A percentile compares a stretch with the other conserved stretches of the same genome.
These are phyloP conservation scores for Athene cunicularia DNA, from an alignment of 2,113 vertebrate species.

Conservation along the genomic window DNA sequence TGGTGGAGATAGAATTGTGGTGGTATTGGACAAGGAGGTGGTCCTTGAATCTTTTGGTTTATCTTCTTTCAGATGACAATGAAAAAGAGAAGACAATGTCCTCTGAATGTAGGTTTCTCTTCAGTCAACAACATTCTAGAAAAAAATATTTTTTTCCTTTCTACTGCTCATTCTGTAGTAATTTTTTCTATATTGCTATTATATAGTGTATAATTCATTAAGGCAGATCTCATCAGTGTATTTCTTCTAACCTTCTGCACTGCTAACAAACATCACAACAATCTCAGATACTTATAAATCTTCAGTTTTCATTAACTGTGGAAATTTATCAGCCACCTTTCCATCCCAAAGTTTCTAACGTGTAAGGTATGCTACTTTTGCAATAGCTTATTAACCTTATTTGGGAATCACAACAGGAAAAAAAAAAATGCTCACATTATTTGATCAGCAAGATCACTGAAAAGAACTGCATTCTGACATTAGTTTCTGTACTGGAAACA, in stretches of 20 bases:
- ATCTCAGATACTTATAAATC: neutral
- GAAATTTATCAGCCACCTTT: neutral
- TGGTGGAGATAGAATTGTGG: neutral
- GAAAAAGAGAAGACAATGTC: neutral
- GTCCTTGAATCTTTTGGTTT: neutral
- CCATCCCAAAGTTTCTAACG: neutral
- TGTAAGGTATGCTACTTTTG: neutral
- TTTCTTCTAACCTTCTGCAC: neutral
- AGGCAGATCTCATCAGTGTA: neutral
- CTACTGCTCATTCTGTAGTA: neutral
- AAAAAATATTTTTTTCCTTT: neutral
- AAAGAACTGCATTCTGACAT: neutral
- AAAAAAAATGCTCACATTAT: neutral
- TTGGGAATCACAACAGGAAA: neutral
- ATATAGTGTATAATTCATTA: neutral
- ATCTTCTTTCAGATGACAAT: neutral
- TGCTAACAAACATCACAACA: neutral
- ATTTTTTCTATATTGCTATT: neutral
- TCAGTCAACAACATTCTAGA: neutral
- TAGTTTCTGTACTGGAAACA: neutral
- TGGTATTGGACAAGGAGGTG: neutral
- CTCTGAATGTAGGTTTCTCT: neutral
- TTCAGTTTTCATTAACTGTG: neutral
- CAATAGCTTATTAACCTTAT: neutral
- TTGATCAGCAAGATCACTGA: neutral